A percentile compares a stretch with the other conserved stretches of the same genome.
These are phyloP conservation scores for Todiramphus saurophagus DNA, from an alignment of 2,113 vertebrate genomes.

Conservation along the genomic window DNA sequence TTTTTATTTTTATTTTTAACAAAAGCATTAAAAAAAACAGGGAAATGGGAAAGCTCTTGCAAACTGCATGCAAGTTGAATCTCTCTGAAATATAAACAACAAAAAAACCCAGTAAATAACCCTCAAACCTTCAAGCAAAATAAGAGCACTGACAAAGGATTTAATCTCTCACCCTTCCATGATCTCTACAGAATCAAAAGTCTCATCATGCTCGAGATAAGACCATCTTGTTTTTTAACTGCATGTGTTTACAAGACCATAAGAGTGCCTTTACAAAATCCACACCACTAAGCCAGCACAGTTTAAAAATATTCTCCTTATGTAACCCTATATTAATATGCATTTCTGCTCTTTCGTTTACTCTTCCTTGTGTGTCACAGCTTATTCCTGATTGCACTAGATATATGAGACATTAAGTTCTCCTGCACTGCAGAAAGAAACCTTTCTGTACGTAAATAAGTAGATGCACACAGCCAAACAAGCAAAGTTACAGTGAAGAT, in stretches of 20 bases:
- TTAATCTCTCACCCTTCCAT: neutral
- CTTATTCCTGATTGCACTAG: neutral
- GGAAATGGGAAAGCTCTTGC: neutral
- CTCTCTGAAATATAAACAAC: neutral
- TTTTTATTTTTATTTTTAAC: neutral
- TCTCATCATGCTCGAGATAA: neutral
- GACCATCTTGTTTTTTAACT: neutral
- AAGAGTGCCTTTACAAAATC: neutral
- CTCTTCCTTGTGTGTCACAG: neutral
- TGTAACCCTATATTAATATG: neutral
- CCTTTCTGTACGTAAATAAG: neutral
- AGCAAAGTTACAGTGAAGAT: neutral
- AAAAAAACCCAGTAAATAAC: neutral
- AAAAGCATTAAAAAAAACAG: neutral
- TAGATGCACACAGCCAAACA: neutral
- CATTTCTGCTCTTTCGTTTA: neutral
- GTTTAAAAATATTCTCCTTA: conserved; percentile 24
- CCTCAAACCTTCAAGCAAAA: neutral
- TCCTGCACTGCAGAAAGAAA: neutral
- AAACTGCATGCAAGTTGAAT: neutral
- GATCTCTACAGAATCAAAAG: neutral
- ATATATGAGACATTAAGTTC: neutral
- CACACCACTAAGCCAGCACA: neutral
- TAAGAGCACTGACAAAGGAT: neutral
- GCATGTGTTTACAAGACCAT: neutral